Percentiles rank a stretch among this genome's conserved stretches.
Conservation (phyloP, 2,113 vertebrate genomes). For the Sardina pilchardus region DNA sequence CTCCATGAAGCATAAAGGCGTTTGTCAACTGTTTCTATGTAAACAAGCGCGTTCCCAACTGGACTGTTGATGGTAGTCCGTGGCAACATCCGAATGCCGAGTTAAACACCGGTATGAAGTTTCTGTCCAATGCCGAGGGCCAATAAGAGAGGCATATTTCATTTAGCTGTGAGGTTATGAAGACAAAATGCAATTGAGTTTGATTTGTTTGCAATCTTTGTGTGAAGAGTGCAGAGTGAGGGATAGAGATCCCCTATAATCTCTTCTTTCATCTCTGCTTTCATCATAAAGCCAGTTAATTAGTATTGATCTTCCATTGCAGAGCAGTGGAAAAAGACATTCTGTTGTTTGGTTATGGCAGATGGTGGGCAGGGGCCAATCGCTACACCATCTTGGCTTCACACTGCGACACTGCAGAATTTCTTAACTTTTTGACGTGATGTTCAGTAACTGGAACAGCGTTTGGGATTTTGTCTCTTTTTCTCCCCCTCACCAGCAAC, state of each 20-base stretch:
- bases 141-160: background rate
- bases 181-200: background rate
- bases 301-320: background rate
- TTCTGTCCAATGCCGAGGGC: too few relatives aligned
- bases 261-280: background rate
- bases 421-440: background rate
- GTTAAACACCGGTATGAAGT: too few relatives aligned
- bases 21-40: background rate
- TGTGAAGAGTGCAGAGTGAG: background rate
- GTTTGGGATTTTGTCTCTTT: background rate
- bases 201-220: background rate
- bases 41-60: background rate
- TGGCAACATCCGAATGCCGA: too few relatives aligned
- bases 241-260: background rate
- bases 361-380: background rate
- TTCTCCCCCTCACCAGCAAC: background rate
- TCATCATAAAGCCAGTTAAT: background rate
- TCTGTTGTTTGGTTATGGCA: background rate
- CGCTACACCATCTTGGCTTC: background rate
- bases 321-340: too few relatives aligned
- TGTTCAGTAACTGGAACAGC: background rate
- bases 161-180: background rate
- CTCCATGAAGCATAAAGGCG: background rate
- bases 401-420: background rate
- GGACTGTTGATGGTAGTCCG: background rate